Evolutionary conservation across 2,113 vertebrate species (phyloP), one percentile per base, ranked within the genome.

Genomic region (Mohoua ochrocephala): DNA sequence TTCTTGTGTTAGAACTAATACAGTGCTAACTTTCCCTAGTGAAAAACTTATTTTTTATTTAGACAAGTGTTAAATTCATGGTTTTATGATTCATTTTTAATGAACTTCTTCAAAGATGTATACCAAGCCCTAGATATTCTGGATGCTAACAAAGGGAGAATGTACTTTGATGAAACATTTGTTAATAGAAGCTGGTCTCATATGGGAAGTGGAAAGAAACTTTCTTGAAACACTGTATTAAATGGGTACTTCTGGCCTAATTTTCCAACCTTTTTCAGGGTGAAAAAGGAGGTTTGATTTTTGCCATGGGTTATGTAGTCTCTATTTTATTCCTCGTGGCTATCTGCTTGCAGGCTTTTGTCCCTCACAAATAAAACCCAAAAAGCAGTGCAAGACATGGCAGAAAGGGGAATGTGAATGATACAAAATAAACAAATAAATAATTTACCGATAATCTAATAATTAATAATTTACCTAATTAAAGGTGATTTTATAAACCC

Each of bases 1-100:
- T 90, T 91, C 49, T 63, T 85, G 63, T 83, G 21, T 53, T 77
- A 53, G 59, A 75, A 64, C 28, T 37, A 68, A 74, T 14, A 47
- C 59, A 91, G 20, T 63, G 61, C 69, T 93, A n/a, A 9, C 53
- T 67, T 89, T 41, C 57, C 41, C 33, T 76, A 60, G 71, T 76
- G 84, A 64, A 84, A 88, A 91, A 59, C 37, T 84, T 70, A 42
- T 80, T 92, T 93, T 88, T 90, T 93, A 69, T 95, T 92, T 86
- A 88, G 80, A 78, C 37, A 74, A 91, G 78, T 84, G 71, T 93
- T 95, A 88, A 71, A 81, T 84, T 83, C 71, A 50, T 78, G 79
- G 42, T 3, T 92, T 80, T 85, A 15, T 73, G 50, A 74, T 94
- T 47, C 11, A 92, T 96, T 91, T 95, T 93, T 92, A 88, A 93